Evolutionary conservation across 2,113 vertebrate genomes (phyloP).

Genomic region (Bubalus kerabau): DNA sequence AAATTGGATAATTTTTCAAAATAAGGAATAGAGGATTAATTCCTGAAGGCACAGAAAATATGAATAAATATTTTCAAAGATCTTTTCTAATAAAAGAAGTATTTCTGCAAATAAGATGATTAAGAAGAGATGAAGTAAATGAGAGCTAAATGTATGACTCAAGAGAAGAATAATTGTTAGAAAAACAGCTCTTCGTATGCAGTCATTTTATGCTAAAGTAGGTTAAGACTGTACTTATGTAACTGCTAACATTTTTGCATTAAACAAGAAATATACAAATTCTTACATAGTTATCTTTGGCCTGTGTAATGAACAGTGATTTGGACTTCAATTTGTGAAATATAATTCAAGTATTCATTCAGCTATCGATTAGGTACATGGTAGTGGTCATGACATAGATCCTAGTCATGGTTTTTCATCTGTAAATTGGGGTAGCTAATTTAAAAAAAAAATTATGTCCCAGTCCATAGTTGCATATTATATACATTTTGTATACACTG

Average conservation of each 20-base stretch:
- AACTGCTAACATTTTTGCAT: not conserved
- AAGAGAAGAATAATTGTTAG: not conserved
- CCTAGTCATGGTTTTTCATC: not conserved
- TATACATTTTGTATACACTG: not conserved
- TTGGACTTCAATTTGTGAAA: not conserved
- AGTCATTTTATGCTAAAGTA: not conserved
- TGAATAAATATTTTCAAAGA: constrained; percentile 45
- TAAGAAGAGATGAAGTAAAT: constrained; percentile 32
- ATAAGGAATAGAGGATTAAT: constrained; percentile 35
- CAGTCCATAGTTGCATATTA: not conserved
- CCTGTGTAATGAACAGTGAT: not conserved
- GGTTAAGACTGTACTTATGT: not conserved
- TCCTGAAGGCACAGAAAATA: constrained; percentile 17
- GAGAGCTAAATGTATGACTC: constrained; percentile 19
- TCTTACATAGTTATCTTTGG: not conserved
- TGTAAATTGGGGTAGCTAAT: not conserved
- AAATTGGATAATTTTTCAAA: constrained; percentile 49
- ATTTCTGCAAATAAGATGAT: not conserved
- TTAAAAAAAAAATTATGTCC: not conserved
- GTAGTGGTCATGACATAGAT: not conserved
- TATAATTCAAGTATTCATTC: not conserved
- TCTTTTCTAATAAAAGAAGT: constrained; percentile 41
- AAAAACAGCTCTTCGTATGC: not conserved
- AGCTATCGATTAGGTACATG: not conserved
- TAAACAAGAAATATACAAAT: not conserved